A percentile compares a stretch with the other conserved stretches of the same genome.
Evolutionary conservation across 1,140 invertebrate species (phyloP).

Genomic region (Agraylea sexmaculata): DNA sequence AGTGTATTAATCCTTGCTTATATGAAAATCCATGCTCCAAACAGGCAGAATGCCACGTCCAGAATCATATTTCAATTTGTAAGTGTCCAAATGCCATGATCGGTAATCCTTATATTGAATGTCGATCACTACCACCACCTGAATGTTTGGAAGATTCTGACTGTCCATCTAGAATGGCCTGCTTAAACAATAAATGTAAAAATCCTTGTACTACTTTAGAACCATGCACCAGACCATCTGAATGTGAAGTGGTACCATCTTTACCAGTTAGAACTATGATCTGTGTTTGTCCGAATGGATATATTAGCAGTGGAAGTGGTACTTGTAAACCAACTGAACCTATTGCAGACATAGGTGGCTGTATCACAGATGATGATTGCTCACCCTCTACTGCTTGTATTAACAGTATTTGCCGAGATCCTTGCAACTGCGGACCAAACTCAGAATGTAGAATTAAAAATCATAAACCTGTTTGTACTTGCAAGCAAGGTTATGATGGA

Average conservation of each 20-base stretch:
- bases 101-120: slow-evolving; percentile 74
- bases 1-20: slow-evolving; percentile 77
- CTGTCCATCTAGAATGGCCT: slow-evolving; percentile 67
- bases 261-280: slow-evolving; percentile 77
- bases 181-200: slow-evolving; percentile 68
- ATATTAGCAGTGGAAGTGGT: slow-evolving; percentile 70
- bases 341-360: slow-evolving; percentile 51
- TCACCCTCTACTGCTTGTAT: slow-evolving; percentile 62
- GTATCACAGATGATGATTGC: slow-evolving; percentile 65
- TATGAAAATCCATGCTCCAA: slow-evolving; percentile 65
- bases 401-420: slow-evolving; percentile 65
- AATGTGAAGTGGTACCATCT: slow-evolving; percentile 69
- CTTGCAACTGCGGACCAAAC: slow-evolving; percentile 69
- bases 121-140: slow-evolving; percentile 53
- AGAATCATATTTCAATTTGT: slow-evolving; percentile 73
- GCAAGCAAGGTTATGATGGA: slow-evolving; percentile 65
- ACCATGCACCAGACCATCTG: slow-evolving; percentile 67
- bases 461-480: slow-evolving; percentile 76
- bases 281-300: slow-evolving; percentile 79
- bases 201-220: slow-evolving; percentile 68
- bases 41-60: slow-evolving; percentile 63
- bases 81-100: slow-evolving; percentile 58
- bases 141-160: slow-evolving; percentile 72
- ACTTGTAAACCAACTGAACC: slow-evolving; percentile 59
- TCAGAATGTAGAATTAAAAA: slow-evolving; percentile 68